Evolutionary conservation across 2,888 invertebrate species (phyloP).

Genomic region (Cataglyphis rosenhaueri): DNA sequence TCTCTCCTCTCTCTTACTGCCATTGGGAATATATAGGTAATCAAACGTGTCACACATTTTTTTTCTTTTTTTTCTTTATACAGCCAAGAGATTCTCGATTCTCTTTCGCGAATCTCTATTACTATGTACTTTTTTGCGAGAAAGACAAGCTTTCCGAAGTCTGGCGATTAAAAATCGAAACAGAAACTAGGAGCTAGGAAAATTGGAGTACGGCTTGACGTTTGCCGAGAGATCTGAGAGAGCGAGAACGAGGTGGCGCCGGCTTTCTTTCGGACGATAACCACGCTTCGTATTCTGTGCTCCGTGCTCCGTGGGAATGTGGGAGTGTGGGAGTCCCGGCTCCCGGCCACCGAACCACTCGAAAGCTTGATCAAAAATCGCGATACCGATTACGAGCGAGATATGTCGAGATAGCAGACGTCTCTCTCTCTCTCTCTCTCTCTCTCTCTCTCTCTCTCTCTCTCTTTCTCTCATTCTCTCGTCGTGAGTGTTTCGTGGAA

Average conservation of each 20-base stretch:
- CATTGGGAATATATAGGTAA: slow-evolving; percentile 16
- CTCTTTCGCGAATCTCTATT: background rate
- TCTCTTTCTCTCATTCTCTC: slow-evolving; percentile 15
- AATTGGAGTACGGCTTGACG: background rate
- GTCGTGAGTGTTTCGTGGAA: slow-evolving; percentile 19
- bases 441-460: slow-evolving; percentile 19
- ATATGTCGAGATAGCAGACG: background rate
- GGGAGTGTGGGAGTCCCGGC: background rate
- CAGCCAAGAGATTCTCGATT: background rate
- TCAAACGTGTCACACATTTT: slow-evolving; percentile 18
- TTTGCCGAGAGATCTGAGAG: background rate
- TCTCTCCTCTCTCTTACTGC: slow-evolving; percentile 5
- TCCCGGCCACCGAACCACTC: background rate
- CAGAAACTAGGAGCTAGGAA: background rate
- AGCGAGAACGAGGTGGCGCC: background rate
- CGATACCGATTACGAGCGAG: background rate
- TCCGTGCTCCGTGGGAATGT: no score
- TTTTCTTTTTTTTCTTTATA: background rate
- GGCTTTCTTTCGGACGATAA: slow-evolving; percentile 20
- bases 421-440: slow-evolving; percentile 32
- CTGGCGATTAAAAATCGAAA: background rate
- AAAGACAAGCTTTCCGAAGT: background rate
- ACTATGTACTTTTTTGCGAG: background rate
- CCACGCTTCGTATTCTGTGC: background rate
- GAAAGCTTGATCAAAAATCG: background rate